Base-by-base conservation (phyloP, 2,888 invertebrate species). In the Axea sp. region DNA sequence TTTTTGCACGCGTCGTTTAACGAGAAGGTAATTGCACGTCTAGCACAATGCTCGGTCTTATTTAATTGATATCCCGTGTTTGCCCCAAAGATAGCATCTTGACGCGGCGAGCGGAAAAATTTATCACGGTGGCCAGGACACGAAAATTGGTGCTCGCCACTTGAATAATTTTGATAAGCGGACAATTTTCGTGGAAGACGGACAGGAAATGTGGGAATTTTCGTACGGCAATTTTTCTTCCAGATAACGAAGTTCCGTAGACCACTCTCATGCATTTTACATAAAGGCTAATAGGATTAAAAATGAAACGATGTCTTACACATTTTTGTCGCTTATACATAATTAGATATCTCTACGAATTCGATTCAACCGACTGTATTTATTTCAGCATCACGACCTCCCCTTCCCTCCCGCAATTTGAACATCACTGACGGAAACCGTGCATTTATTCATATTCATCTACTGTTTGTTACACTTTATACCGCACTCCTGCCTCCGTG, bases 61-160 rank as follows among this genome's bases (percentile, higher is more conserved):
- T 68, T 68, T 68, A 59, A 68, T 68, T 68, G 68, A 68, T 59
- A 59, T 59, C 57, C 59, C 39, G 57, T 67, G 67, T 57, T 67
- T 64, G 55, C 22, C 39, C 22, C 14, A 15, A 15, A 45, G 65
- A 65, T 67, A 47, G 6, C 24, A 67, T 57, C 57, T 55, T 39
- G 47, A 49, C 39, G 31, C 8, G 26, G 5, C 43, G 15, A n/a
- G 14, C 14, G 35, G 28, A 28, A 64, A 65, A 55, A 62, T 55
- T 65, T 45, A 53, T 65, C 43, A 35, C n/a, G 7, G 19, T 2
- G 26, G 19, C 22, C 39, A 4, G 39, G n/a, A 51, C 49, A 53
- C 49, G 24, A 26, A 51, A 59, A 45, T 19, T 37, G 22, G 31
- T 41, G 47, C 22, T 28, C 5, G 22, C 22, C 26, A 26, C 17